Base-by-base conservation (phyloP, 2,888 invertebrate genomes). In the Cheilosia grossa region DNA sequence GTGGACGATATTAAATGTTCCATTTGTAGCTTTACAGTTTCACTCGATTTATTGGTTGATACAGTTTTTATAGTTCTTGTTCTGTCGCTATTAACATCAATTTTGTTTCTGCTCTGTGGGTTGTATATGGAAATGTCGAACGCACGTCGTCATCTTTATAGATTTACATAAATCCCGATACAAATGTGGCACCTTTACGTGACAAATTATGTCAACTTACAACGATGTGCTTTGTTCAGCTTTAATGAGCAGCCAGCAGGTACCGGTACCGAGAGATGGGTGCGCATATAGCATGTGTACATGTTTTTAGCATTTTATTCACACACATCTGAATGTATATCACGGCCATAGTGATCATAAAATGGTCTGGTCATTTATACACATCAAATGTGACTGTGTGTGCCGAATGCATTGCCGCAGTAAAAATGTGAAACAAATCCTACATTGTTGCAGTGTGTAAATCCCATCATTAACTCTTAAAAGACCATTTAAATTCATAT, bases 111-210 rank as follows among this genome's bases (percentile, higher is more conserved):
- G 17, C 33, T 13, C 15, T 37, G 13, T 1, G 37, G 13, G 15
- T 27, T 17, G 47, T 9, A 3, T 49, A 10, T 42, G 15, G 6
- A 24, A 42, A 77, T 69, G 61, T 69, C 24, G 17, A 51, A 37
- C 58, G 33, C 6, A 27, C 51, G 51, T 51, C 37, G 19, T 49
- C 21, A 30, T 59, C 27, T 33, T 59, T 24, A 59, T 58, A 42
- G 69, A 64, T 72, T 66, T 40, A 73, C 66, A 66, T 80, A 67
- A 80, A 73, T 64, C 64, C 33, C 54, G 67, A 61, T 40, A 73
- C 63, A 78, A 82, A 78, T 79, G 67, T 79, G 63, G 58, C 79
- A 79, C 82, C 72, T 82, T 73, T 82, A 73, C 75, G 69, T 67
- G 70, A 78, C 78, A 51, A 81, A 73, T 73, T 77, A 82, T 79